Conservation (phyloP, 1,140 invertebrate genomes). For the Atopsyche davidsoni region DNA sequence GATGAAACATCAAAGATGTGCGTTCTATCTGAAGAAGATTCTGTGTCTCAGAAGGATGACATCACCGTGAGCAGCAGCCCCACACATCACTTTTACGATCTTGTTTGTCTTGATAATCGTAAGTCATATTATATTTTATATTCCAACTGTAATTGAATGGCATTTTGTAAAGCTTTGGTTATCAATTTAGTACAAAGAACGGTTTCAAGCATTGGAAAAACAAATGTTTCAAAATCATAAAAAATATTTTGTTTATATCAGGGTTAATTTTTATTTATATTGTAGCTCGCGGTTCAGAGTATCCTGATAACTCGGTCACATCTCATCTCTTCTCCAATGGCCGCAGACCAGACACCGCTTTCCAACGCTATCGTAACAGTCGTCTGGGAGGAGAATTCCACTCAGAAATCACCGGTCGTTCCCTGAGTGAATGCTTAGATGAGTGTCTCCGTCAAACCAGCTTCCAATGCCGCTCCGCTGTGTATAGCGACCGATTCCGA, state of each 20-base stretch:
- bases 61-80: conserved; percentile 72
- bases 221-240: not conserved
- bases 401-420: conserved; percentile 79
- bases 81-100: conserved; percentile 77
- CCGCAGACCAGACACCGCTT: conserved; percentile 76
- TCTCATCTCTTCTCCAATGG: conserved; percentile 75
- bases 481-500: conserved; percentile 77
- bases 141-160: conserved; percentile 1
- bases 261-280: conserved; percentile 1
- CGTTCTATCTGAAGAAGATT: conserved; percentile 83
- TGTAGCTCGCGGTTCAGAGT: conserved; percentile 67
- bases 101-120: conserved; percentile 82
- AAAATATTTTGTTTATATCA: not conserved
- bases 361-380: conserved; percentile 81
- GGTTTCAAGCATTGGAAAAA: not conserved
- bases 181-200: not conserved
- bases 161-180: not conserved
- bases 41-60: conserved; percentile 77
- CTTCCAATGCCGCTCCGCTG: conserved; percentile 79
- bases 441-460: conserved; percentile 82
- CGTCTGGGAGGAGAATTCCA: conserved; percentile 79
- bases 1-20: conserved; percentile 80
- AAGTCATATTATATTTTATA: conserved; percentile 44
- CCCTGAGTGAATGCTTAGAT: conserved; percentile 81
- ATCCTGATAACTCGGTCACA: conserved; percentile 74